A percentile compares a stretch with the other conserved stretches of the same genome.
Conservation (phyloP, 2,888 invertebrate species). For the Pyrocoelia pectoralis region DNA sequence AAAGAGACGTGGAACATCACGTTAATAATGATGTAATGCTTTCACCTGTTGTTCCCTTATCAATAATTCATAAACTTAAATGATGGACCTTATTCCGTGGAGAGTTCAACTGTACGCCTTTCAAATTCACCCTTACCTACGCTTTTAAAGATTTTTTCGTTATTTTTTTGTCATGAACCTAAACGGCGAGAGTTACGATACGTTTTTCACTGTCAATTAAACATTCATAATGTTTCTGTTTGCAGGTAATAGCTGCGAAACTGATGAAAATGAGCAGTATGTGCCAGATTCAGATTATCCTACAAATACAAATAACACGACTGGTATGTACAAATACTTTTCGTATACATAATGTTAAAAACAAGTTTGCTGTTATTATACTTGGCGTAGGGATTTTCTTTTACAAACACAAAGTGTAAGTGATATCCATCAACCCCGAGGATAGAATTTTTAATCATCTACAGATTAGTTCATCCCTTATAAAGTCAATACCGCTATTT, state of each 20-base stretch:
- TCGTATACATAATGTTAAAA: neutral
- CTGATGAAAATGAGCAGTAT: conserved; percentile 64
- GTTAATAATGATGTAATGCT: conserved; percentile 38
- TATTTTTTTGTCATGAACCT: conserved; percentile 4
- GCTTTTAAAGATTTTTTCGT: conserved; percentile 12
- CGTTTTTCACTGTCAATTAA: conserved; percentile 7
- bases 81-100: conserved; percentile 52
- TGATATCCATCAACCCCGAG: conserved; percentile 39
- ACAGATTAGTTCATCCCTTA: conserved; percentile 36
- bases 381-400: conserved; percentile 5
- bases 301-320: conserved; percentile 32
- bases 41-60: conserved; percentile 53
- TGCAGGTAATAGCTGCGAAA: conserved; percentile 63
- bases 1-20: conserved; percentile 22
- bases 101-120: conserved; percentile 33
- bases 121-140: conserved; percentile 28
- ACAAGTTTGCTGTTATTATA: neutral
- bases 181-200: neutral
- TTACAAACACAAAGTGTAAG: conserved; percentile 22
- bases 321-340: conserved; percentile 19
- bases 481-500: conserved; percentile 47
- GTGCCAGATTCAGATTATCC: conserved; percentile 59
- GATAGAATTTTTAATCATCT: conserved; percentile 51
- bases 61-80: conserved; percentile 54
- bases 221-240: conserved; percentile 29